phyloP scores from a whole-genome alignment of 2,888 invertebrate genomes.

The Sphaerophoria taeniata region DNA sequence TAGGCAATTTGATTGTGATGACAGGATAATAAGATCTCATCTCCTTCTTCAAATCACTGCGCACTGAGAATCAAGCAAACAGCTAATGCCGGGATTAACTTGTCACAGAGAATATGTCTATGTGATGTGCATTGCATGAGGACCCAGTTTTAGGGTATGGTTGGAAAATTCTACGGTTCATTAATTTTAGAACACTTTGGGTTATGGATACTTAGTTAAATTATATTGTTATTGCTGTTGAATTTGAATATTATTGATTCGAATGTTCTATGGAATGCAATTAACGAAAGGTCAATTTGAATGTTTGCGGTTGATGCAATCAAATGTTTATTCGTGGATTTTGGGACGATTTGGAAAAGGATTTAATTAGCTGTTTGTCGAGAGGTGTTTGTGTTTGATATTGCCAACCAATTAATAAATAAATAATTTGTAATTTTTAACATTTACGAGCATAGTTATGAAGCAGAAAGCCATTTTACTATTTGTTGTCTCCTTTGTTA shows the following conservation, averaged over 20 bases:
- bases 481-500: too few relatives aligned
- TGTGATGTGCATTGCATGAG: neutral
- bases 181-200: conserved; percentile 33
- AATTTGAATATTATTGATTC: neutral
- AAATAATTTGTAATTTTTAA: too few relatives aligned
- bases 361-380: too few relatives aligned
- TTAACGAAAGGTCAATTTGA: neutral
- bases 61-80: conserved; percentile 32
- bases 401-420: too few relatives aligned
- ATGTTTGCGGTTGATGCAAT: neutral
- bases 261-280: neutral
- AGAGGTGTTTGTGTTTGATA: too few relatives aligned
- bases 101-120: conserved; percentile 60
- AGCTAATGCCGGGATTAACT: conserved; percentile 65
- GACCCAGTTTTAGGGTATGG: neutral
- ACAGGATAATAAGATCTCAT: conserved; percentile 70
- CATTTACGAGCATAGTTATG: too few relatives aligned
- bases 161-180: conserved; percentile 19
- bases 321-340: too few relatives aligned
- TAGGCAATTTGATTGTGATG: conserved; percentile 68
- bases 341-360: too few relatives aligned
- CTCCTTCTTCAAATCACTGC: conserved; percentile 31
- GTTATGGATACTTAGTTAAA: neutral
- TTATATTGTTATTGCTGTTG: neutral
- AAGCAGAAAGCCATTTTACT: too few relatives aligned